Base-by-base conservation (phyloP, 1,140 invertebrate genomes). In the Diabrotica virgifera region DNA sequence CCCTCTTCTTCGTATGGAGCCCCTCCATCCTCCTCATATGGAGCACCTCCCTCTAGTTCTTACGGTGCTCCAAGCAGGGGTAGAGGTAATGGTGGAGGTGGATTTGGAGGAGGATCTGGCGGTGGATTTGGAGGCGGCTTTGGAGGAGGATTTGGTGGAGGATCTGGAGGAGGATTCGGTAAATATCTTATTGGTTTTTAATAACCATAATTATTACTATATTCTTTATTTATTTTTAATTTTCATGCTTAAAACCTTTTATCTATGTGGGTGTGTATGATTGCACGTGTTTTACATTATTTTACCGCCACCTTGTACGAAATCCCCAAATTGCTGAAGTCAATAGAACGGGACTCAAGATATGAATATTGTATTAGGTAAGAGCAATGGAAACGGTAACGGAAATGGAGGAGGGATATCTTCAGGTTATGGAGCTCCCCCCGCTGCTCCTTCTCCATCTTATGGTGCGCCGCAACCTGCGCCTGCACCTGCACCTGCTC, bases 1-100 rank as follows among this genome's bases (percentile, higher is more conserved):
- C 82, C 83, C 24, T 82, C 81, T 0, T 77, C 76, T 5, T 75
- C 69, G n/a, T 82, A 83, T 61, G 79, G 78, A 51, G 74, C 79
- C 14, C 79, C 79, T 36, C 64, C 74, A 24, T 73, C 76, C 12
- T 69, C 72, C 24, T 70, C 66, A 12, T 75, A 73, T 70, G 76
- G 57, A 68, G 75, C 81, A 57, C 74, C 77, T 37, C 81, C 82
- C 13, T 81, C 80, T 0, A 76, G 75, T 5, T 75, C 70, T 12
- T 82, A 82, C 60, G 79, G 78, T 46, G 75, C 79, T 36, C 78
- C 79, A 35, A 61, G n/a, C 52, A 63, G 50, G n/a, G 65, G 56
- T 37, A 58, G 38, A n/a, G 40, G 58, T 38, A 66, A 66, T n/a
- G 40, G 58, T 5, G 46, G 46, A 37, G 37, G 36, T 35, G 78